A percentile compares a stretch with the other conserved stretches of the same genome.
Conservation (phyloP, 2,797 vertebrate genomes). For the Ctenochaetus hawaiiensis region DNA sequence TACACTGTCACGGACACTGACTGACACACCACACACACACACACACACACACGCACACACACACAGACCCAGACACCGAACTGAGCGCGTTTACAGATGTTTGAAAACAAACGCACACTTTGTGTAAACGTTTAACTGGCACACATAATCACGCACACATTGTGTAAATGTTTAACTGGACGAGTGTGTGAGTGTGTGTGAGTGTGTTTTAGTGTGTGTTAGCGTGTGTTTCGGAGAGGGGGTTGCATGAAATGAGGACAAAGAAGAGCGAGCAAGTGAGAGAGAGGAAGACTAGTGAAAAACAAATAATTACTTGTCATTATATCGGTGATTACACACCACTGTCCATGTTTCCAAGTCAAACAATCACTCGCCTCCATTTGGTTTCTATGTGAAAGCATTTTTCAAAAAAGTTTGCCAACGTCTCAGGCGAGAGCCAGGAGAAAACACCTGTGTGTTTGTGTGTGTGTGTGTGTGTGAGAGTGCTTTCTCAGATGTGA, state of each 20-base stretch:
- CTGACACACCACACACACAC: slow-evolving; percentile 38
- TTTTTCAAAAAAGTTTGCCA: background rate
- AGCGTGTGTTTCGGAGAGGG: background rate
- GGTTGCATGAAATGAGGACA: slow-evolving; percentile 43
- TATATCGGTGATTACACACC: background rate
- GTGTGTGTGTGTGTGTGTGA: slow-evolving; percentile 4
- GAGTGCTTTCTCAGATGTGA: slow-evolving; percentile 13
- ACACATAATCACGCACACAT: slow-evolving; percentile 57
- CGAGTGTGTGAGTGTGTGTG: background rate
- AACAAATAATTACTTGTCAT: slow-evolving; percentile 30
- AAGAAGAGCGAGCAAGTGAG: slow-evolving; percentile 14
- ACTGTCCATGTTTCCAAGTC: background rate
- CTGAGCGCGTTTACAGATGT: slow-evolving; percentile 60
- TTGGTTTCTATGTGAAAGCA: background rate
- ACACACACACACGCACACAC: slow-evolving; percentile 31
- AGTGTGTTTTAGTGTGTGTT: too few relatives aligned
- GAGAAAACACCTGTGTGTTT: slow-evolving; percentile 17
- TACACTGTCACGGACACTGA: slow-evolving; percentile 73
- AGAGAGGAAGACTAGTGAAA: slow-evolving; percentile 22
- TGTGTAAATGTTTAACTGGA: slow-evolving; percentile 72
- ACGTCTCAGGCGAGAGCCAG: background rate
- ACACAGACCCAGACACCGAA: slow-evolving; percentile 26
- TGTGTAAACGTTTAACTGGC: slow-evolving; percentile 71
- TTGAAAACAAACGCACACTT: slow-evolving; percentile 64
- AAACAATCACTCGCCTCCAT: background rate